Evolutionary conservation across 2,113 vertebrate genomes (phyloP), one percentile per base, ranked within the genome.

Genomic region (Oryzias celebensis): DNA sequence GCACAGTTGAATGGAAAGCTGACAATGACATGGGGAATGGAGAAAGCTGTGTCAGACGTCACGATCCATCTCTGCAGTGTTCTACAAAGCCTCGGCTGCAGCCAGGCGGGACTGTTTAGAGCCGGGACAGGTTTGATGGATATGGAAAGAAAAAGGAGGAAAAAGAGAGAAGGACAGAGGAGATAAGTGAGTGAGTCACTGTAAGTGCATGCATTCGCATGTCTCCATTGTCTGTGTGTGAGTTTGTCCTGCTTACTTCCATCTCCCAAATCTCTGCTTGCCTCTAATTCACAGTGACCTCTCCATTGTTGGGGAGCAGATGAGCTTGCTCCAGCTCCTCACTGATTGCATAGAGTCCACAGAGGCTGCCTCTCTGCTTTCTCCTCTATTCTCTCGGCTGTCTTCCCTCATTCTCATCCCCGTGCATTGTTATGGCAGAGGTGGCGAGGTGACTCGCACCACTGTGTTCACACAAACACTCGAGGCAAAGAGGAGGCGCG

Each of bases 301-400:
- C 73, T 79, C 79, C 69, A 86, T 88, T 87, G 86, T 88, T 66
- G 62, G 71, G 62, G 78, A 82, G 82, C 82, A 87, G 88, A 87
- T 85, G 88, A 88, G 85, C 67, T 26, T 73, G 76, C 70, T 82
- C 74, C 74, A 20, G 52, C 23, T 41, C 67, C 18, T 7, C 65
- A 14, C 85, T 86, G 85, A 90, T 86, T 87, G 85, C 88, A 90
- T 87, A 82, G 82, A 88, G 82, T 82, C 77, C 75, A 73, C 79
- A 23, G 58, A 63, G 75, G 83, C 80, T 70, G 79, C 85, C 82
- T 78, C 68, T 85, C 80, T 77, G 68, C 84, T 85, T 85, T 78
- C 85, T 65, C 71, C 84, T 72, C 87, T 77, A 85, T 85, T 83
- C 87, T 82, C 84, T 79, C 36, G 73, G 77, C 84, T 88, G 84